A percentile compares a stretch with the other conserved stretches of the same genome.
phyloP scores from a whole-genome alignment of 2,888 invertebrate genomes.

The Andrena fulva region DNA sequence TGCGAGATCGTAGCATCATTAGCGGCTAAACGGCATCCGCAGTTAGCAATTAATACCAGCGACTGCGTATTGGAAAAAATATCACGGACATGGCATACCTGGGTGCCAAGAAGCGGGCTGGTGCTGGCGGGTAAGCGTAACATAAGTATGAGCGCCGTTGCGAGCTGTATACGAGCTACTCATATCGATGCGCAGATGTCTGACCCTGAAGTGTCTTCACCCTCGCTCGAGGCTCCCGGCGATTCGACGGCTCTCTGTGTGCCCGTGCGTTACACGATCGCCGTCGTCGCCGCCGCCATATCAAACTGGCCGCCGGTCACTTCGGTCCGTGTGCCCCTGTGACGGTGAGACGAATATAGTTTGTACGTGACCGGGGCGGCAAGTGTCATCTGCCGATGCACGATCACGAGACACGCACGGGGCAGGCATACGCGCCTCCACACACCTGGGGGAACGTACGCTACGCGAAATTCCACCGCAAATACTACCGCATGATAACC shows the following conservation, averaged over 20 bases:
- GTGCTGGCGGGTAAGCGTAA: constrained; percentile 65
- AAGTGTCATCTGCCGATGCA: constrained; percentile 75
- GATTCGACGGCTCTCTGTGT: constrained; percentile 46
- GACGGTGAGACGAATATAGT: constrained; percentile 81
- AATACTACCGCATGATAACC: constrained; percentile 53
- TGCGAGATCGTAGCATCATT: constrained; percentile 8
- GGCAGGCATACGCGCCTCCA: neutral
- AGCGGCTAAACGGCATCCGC: constrained; percentile 37
- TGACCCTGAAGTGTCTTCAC: constrained; percentile 82
- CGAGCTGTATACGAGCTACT: constrained; percentile 75
- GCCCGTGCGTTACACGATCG: constrained; percentile 48
- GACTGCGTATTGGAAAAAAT: constrained; percentile 51
- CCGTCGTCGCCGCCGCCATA: neutral
- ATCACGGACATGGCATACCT: constrained; percentile 49
- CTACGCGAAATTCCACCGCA: constrained; percentile 38
- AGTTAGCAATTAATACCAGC: constrained; percentile 46
- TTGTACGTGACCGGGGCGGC: constrained; percentile 82
- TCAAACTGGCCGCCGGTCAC: constrained; percentile 26
- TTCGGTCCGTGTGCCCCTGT: constrained; percentile 29
- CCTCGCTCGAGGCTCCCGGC: constrained; percentile 60
- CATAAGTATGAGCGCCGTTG: constrained; percentile 71
- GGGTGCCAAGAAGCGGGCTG: constrained; percentile 45
- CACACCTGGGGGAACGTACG: constrained; percentile 5
- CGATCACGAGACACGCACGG: constrained; percentile 63
- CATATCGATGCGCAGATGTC: constrained; percentile 81